Evolutionary conservation across 2,113 vertebrate genomes (phyloP).

Genomic region (cattle (Bos taurus)): DNA sequence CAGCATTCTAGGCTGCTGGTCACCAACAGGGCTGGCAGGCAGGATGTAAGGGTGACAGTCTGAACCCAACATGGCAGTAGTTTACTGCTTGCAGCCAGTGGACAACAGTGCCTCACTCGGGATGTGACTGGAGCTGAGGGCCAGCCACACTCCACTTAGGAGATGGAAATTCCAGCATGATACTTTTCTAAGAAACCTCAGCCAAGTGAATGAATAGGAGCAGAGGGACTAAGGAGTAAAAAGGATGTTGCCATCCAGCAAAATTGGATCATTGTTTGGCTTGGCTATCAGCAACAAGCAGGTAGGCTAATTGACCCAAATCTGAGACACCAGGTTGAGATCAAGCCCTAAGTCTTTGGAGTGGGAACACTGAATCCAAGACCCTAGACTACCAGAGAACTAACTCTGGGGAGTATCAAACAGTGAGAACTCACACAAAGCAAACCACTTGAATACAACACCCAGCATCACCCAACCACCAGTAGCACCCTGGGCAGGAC

Average conservation of each 20-base stretch:
- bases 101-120: fast-evolving
- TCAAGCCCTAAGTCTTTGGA: background rate
- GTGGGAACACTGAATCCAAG: background rate
- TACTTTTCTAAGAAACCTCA: background rate
- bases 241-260: background rate
- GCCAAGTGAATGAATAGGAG: background rate
- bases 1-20: fast-evolving
- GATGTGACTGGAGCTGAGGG: fast-evolving
- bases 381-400: background rate
- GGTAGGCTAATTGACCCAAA: background rate
- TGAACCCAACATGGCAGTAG: fast-evolving
- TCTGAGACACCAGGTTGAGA: background rate
- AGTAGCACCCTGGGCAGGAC: background rate
- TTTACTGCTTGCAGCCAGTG: too few relatives aligned
- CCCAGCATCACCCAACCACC: background rate
- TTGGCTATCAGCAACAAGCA: background rate
- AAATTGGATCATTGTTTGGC: background rate
- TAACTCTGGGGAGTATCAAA: background rate
- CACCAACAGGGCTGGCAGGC: fast-evolving
- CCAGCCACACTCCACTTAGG: background rate
- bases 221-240: background rate
- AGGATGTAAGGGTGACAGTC: fast-evolving
- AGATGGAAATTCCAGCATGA: background rate
- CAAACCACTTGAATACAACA: background rate
- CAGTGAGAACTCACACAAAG: background rate